These are phyloP conservation scores for Lordiphosa mommai DNA, from an alignment of 1,140 invertebrate genomes.

Conservation along the genomic window DNA sequence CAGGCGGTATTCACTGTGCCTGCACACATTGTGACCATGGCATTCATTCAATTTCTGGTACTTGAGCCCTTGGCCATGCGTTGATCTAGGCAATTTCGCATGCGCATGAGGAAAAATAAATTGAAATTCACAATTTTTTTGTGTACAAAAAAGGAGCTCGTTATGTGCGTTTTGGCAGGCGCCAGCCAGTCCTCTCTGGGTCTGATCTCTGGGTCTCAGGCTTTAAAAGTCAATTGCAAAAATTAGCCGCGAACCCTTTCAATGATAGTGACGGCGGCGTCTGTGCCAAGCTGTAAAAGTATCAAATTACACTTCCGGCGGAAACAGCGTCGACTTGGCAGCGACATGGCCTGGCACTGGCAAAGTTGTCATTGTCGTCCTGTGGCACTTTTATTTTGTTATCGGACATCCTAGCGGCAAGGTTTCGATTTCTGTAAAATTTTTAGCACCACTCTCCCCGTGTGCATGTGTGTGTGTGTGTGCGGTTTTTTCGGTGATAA, in stretches of 20 bases:
- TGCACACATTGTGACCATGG: slow-evolving; percentile 22
- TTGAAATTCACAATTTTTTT: slow-evolving; percentile 66
- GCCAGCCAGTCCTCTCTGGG: slow-evolving; percentile 36
- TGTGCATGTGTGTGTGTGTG: too few species aligned
- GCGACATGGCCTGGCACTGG: slow-evolving; percentile 9
- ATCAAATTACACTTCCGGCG: slow-evolving; percentile 78
- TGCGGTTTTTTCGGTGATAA: slow-evolving; percentile 42
- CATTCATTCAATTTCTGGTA: slow-evolving; percentile 34
- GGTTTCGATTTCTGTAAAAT: slow-evolving; percentile 56
- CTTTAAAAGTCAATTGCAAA: slow-evolving; percentile 67
- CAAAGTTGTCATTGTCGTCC: slow-evolving; percentile 41
- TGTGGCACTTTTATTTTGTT: slow-evolving; percentile 63
- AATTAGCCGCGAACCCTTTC: slow-evolving; percentile 64
- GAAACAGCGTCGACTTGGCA: slow-evolving; percentile 64
- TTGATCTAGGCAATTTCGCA: slow-evolving; percentile 40
- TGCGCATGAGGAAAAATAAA: slow-evolving; percentile 68
- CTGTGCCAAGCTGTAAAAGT: slow-evolving; percentile 66
- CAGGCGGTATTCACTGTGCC: slow-evolving; percentile 27
- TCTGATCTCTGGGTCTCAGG: slow-evolving; percentile 1
- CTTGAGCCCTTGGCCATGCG: not conserved
- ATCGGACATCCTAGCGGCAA: slow-evolving; percentile 64
- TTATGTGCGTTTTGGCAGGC: slow-evolving; percentile 53
- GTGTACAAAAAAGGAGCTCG: slow-evolving; percentile 67
- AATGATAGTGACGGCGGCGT: slow-evolving; percentile 6
- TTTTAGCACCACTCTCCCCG: slow-evolving; percentile 16